Base-by-base conservation (phyloP, 1,140 invertebrate genomes). In the Eulimnadia texana region DNA sequence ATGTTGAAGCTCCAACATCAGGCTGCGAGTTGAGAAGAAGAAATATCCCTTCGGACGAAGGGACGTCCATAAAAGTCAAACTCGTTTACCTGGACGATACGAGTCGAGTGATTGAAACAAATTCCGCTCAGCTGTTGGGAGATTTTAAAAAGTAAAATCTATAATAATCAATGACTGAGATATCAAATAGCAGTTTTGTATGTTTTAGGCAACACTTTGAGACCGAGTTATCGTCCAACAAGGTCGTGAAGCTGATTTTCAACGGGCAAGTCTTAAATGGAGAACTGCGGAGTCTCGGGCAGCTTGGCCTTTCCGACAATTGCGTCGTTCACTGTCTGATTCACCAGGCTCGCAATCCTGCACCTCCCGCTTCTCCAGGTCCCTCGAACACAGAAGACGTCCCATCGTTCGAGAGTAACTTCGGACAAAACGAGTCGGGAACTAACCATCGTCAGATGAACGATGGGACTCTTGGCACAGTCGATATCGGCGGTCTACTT, bases 61-160 rank as follows among this genome's bases (percentile, higher is more conserved):
- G 60, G 28, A 76, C 75, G 50, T 74, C 77, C 61, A 85, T 89
- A 65, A 77, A 80, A 47, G 85, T 93, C 63, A 82, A 85, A 67
- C 72, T 93, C 2, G 92, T 90, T 71, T 93, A 87, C 70, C 78
- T 93, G 42, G 90, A 93, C 71, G 90, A 93, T 68, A 86, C 88
- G 51, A 79, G 88, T 64, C 85, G 84, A 72, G 70, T 86, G 59
- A 89, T 93, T 0, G 82, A 84, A 67, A 87, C 84, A 2, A 81
- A 78, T 63, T 77, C 84, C 25, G 78, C 83, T 63, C 87, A 90
- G 70, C 77, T 80, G 60, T 73, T 94, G 63, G 86, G 84, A 58
- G 84, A 89, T 72, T 94, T 94, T 74, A 91, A 90, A 82, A 84
- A 83, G 88, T 91, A 74, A 66, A 54, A 29, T 29, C 59, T 54